Evolutionary conservation across 2,888 invertebrate genomes (phyloP).

Genomic region (Tiphia femorata): DNA sequence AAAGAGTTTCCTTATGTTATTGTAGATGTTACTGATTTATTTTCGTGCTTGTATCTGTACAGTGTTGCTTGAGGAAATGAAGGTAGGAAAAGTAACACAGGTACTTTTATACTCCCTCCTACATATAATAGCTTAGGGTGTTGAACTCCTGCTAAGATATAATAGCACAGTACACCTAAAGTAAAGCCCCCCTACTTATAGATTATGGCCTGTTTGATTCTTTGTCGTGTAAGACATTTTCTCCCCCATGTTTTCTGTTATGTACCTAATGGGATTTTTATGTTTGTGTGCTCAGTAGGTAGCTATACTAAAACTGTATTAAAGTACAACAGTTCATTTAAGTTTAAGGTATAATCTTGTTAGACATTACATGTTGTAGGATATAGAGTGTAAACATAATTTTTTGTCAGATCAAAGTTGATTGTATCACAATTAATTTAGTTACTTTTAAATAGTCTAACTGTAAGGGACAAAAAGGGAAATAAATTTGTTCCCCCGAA

Average conservation of each 20-base stretch:
- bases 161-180: constrained; percentile 48
- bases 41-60: background rate
- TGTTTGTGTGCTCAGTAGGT: constrained; percentile 40
- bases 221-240: constrained; percentile 30
- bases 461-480: too few relatives aligned
- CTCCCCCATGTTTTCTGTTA: constrained; percentile 51
- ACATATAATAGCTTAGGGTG: constrained; percentile 44
- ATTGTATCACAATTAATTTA: too few relatives aligned
- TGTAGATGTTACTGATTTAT: constrained; percentile 7
- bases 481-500: too few relatives aligned
- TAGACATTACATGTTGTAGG: too few relatives aligned
- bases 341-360: too few relatives aligned
- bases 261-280: constrained; percentile 53
- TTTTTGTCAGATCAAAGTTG: too few relatives aligned
- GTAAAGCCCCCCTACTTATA: constrained; percentile 40
- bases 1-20: constrained; percentile 11
- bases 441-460: too few relatives aligned
- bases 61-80: constrained; percentile 42
- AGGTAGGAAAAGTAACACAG: constrained; percentile 43
- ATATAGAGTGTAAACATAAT: too few relatives aligned
- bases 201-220: constrained; percentile 23
- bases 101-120: constrained; percentile 61
- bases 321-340: too few relatives aligned
- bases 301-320: constrained; percentile 7
- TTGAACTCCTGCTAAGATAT: constrained; percentile 56